phyloP scores from a whole-genome alignment of 23 tunicate genomes.

The Trididemnum clinides region DNA sequence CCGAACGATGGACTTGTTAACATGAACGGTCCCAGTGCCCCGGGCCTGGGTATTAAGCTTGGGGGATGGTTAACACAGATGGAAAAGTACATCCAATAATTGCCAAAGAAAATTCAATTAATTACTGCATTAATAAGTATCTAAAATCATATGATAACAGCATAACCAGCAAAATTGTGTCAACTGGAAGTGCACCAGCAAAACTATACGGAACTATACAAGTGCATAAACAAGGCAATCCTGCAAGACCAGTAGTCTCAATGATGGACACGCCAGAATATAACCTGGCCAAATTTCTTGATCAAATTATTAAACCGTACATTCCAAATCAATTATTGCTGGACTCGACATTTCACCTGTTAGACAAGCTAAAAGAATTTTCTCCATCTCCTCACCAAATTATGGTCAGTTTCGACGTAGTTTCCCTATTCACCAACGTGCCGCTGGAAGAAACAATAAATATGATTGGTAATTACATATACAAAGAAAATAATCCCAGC shows the following conservation, averaged over 20 bases:
- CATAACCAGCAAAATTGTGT: background rate
- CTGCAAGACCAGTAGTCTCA: background rate
- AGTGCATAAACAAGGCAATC: conserved; percentile 3
- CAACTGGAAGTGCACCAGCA: background rate
- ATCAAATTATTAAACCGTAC: background rate
- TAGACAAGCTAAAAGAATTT: background rate
- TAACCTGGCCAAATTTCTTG: background rate
- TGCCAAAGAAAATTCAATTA: background rate
- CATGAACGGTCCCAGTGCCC: too few relatives aligned
- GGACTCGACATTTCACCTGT: background rate
- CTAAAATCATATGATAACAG: background rate
- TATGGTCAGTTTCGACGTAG: too few relatives aligned
- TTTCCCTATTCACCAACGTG: too few relatives aligned
- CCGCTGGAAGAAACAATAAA: too few relatives aligned
- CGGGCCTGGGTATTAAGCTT: too few relatives aligned
- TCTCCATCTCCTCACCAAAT: too few relatives aligned
- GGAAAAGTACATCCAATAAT: background rate
- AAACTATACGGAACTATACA: background rate
- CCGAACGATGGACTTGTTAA: too few relatives aligned
- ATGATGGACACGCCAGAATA: conserved; percentile 13
- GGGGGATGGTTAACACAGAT: too few relatives aligned
- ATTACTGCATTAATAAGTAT: background rate
- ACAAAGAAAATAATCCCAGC: too few relatives aligned
- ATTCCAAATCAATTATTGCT: conserved; percentile 4
- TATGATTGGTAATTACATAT: too few relatives aligned